Conservation (phyloP, 2,113 vertebrate species). For the Rhinogobius similis region DNA sequence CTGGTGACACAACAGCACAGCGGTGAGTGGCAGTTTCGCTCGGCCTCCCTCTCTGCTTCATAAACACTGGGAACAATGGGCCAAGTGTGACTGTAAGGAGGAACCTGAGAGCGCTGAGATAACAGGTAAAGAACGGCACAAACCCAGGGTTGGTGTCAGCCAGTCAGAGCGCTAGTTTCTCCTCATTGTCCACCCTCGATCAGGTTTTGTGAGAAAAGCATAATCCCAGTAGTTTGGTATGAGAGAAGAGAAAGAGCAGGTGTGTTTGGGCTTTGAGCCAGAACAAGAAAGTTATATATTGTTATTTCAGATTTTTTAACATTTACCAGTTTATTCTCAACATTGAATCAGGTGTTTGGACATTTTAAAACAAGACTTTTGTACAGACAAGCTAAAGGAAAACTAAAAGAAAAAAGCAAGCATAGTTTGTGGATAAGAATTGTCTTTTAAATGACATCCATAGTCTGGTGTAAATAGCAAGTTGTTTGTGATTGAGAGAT, state of each 20-base stretch:
- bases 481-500: background rate
- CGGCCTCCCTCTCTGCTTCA: conserved; percentile 57
- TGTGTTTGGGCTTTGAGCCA: conserved; percentile 28
- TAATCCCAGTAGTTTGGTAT: conserved; percentile 40
- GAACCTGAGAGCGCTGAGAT: conserved; percentile 55
- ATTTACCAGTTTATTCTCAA: background rate
- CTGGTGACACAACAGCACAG: conserved; percentile 56
- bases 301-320: background rate
- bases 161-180: conserved; percentile 37
- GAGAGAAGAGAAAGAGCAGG: conserved; percentile 35
- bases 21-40: conserved; percentile 71
- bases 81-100: conserved; percentile 45
- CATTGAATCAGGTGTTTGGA: too few relatives aligned
- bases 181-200: conserved; percentile 44
- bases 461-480: background rate
- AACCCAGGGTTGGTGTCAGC: conserved; percentile 30
- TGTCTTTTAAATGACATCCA: too few relatives aligned
- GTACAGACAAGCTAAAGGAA: too few relatives aligned
- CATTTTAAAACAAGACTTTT: too few relatives aligned
- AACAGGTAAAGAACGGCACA: conserved; percentile 38
- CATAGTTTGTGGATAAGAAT: too few relatives aligned
- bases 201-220: conserved; percentile 34
- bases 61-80: conserved; percentile 59
- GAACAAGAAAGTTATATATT: background rate
- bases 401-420: too few relatives aligned